Conservation (phyloP, 1,140 invertebrate species). For the Dolichoris vasculosae region DNA sequence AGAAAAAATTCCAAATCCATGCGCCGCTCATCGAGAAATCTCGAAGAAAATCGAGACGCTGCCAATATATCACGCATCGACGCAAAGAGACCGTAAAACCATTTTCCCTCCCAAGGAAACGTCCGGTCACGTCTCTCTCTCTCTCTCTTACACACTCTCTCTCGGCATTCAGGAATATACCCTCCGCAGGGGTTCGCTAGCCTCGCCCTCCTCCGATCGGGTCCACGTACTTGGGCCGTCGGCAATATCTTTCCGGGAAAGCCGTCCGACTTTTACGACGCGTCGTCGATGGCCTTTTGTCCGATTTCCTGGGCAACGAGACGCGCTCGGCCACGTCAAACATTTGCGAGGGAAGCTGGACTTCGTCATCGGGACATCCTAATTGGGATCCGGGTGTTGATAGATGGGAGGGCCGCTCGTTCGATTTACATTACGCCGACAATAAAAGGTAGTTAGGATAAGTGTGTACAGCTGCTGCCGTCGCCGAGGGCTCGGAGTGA, state of each 20-base stretch:
- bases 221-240: background rate
- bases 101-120: background rate
- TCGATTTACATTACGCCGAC: constrained; percentile 4
- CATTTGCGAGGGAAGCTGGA: background rate
- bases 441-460: constrained; percentile 1
- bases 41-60: background rate
- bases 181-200: constrained; percentile 8
- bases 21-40: background rate
- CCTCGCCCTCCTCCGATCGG: background rate
- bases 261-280: background rate
- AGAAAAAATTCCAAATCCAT: background rate
- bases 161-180: background rate
- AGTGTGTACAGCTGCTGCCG: constrained; percentile 45
- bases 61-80: constrained; percentile 20
- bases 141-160: background rate
- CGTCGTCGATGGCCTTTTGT: background rate
- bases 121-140: background rate
- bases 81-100: background rate
- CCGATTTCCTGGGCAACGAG: background rate
- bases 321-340: background rate
- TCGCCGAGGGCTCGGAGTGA: background rate
- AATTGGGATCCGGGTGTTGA: constrained; percentile 29
- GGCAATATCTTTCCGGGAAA: constrained; percentile 29
- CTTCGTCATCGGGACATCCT: constrained; percentile 15
- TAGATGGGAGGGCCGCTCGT: background rate